Base-by-base conservation (phyloP, 64 coral and sea anemone genomes). In the Acropora tenuis region DNA sequence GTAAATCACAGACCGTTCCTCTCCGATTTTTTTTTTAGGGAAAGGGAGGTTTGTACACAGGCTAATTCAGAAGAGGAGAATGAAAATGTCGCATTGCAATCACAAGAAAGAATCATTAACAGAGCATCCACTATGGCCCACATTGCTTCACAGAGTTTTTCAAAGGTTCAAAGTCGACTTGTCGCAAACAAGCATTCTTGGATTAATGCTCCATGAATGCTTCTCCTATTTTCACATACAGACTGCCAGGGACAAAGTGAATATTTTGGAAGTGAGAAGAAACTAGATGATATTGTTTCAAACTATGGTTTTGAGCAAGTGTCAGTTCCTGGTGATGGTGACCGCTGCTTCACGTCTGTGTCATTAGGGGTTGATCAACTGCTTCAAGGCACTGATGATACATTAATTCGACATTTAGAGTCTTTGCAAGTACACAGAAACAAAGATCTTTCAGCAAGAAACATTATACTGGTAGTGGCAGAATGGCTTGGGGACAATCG, bases 401-500 rank as follows among this genome's bases (percentile, higher is more conserved):
- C 71, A 88, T 61, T 58, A 88, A 43, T 50, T 77, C 52, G 60
- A n/a, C 52, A 60, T 58, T 53, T 53, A 58, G 20, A 75, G 86
- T 76, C 71, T 88, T 88, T 88, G 58, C 10, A 74, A 76, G 50
- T 74, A 76, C 86, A 77, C 48, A 75, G 40, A 75, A 43, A 75
- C 41, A 30, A 30, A 30, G 30, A 30, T 30, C 30, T 30, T 30
- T 30, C 30, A 30, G 30, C 30, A 30, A 30, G 30, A 30, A 89
- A 73, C 69, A 89, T 63, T 48, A 78, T 78, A 63, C 57, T 89
- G 11, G 87, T 89, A 63, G 87, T 89, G 42, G 52, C 50, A 65
- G 87, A 89, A 78, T 89, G 87, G 87, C 74, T 89, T 78, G 73
- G 73, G 9, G 50, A 78, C 41, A 88, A 88, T 42, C 75, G 85